phyloP scores from a whole-genome alignment of 92 coral and sea anemone species.

The Paragorgia papillata region DNA sequence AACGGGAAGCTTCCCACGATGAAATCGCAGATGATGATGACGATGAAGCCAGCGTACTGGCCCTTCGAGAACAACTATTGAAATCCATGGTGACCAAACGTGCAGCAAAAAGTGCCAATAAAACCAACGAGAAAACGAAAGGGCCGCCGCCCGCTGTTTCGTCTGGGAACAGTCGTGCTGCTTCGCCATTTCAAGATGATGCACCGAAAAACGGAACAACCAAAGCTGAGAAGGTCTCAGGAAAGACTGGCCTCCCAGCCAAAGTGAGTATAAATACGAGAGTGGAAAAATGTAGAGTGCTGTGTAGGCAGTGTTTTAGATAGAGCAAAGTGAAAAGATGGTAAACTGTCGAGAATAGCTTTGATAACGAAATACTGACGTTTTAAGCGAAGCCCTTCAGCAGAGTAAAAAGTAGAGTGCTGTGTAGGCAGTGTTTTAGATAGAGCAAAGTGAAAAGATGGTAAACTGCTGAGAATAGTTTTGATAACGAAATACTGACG shows the following conservation, averaged over 20 bases:
- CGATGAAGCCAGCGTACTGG: slow-evolving; percentile 82
- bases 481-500: too few relatives aligned
- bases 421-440: too few relatives aligned
- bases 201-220: background rate
- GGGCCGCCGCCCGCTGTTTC: background rate
- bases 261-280: background rate
- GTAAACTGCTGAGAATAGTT: too few relatives aligned
- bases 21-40: slow-evolving; percentile 42
- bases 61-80: slow-evolving; percentile 77
- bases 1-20: too few relatives aligned
- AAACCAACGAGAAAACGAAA: background rate
- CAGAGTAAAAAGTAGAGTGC: too few relatives aligned
- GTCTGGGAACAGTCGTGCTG: slow-evolving; percentile 31
- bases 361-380: too few relatives aligned
- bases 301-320: too few relatives aligned
- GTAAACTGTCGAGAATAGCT: too few relatives aligned
- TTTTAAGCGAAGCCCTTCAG: too few relatives aligned
- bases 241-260: background rate
- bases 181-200: slow-evolving; percentile 27
- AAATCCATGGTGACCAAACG: slow-evolving; percentile 87
- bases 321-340: too few relatives aligned
- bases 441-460: too few relatives aligned
- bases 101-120: slow-evolving; percentile 65
- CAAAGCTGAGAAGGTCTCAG: background rate
- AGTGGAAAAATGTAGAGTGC: too few relatives aligned